Conservation (phyloP, 2,888 invertebrate genomes). For the Diadromus collaris region DNA sequence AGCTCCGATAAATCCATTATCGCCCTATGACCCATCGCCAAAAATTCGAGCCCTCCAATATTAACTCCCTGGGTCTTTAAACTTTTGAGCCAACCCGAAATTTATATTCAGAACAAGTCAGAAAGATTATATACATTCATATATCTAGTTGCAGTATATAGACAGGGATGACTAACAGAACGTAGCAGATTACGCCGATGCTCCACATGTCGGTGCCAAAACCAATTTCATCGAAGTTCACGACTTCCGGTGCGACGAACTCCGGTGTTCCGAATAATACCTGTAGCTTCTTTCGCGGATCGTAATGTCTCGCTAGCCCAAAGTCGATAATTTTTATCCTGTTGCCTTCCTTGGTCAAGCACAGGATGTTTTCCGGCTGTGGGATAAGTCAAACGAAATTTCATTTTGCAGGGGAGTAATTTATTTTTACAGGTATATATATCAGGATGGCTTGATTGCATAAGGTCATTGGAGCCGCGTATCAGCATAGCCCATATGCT, state of each 20-base stretch:
- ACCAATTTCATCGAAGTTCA: conserved; percentile 98
- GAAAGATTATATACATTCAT: conserved; percentile 9
- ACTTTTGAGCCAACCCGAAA: conserved; percentile 1
- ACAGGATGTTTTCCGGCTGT: conserved; percentile 99
- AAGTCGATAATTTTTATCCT: conserved; percentile 99
- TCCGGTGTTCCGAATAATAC: conserved; percentile 99
- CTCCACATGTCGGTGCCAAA: conserved; percentile 99
- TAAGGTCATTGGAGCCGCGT: too few relatives aligned
- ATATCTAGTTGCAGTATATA: conserved; percentile 5
- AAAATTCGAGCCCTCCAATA: conserved; percentile 22
- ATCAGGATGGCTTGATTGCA: too few relatives aligned
- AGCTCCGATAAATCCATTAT: conserved; percentile 31
- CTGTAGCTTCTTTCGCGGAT: conserved; percentile 95
- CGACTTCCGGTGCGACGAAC: conserved; percentile 99
- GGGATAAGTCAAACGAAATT: background rate
- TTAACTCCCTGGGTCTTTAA: conserved; percentile 24
- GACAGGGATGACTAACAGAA: conserved; percentile 90
- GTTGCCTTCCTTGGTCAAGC: conserved; percentile 97
- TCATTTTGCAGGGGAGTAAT: background rate
- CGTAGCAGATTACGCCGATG: conserved; percentile 98
- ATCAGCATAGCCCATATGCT: too few relatives aligned
- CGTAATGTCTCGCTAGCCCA: conserved; percentile 95
- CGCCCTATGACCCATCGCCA: conserved; percentile 16
- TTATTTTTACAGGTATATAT: background rate
- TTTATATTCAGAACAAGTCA: conserved; percentile 48